Conservation (phyloP, 2,888 invertebrate genomes). For the Diarsia brunnea region DNA sequence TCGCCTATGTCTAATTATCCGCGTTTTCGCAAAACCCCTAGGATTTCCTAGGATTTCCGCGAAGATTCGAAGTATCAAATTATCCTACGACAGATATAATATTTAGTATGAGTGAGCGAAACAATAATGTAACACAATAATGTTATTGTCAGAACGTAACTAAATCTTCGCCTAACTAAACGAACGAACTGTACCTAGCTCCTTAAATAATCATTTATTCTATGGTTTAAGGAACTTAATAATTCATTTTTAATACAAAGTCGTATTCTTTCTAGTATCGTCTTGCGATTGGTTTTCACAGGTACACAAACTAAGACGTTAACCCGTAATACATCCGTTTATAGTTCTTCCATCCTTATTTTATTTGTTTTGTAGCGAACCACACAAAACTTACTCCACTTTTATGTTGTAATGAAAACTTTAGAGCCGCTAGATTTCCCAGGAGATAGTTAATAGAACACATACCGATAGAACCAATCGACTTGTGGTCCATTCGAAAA, state of each 20-base stretch:
- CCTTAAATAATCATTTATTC: not conserved
- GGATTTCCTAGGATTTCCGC: no score
- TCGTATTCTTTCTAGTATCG: not conserved
- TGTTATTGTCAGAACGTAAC: no score
- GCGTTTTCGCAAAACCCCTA: no score
- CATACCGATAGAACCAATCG: conserved; percentile 10
- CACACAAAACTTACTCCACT: conserved; percentile 11
- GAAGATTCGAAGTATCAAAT: no score
- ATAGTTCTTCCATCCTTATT: conserved; percentile 11
- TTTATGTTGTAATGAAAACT: conserved; percentile 47
- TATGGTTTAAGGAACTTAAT: not conserved
- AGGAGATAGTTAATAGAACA: conserved; percentile 27
- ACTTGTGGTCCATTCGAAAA: not conserved
- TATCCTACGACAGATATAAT: no score
- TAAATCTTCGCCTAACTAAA: no score
- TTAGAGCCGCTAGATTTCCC: conserved; percentile 50
- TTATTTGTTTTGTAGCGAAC: conserved; percentile 19
- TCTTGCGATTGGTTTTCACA: not conserved
- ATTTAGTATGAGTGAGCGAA: no score
- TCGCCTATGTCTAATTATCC: no score
- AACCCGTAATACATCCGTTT: conserved; percentile 17
- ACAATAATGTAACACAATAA: no score
- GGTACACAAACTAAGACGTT: not conserved
- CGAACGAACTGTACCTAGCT: not conserved
- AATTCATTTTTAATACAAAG: not conserved